Conservation (phyloP, 30 jellyfish, hydroid and myxozoan species). For the Aurelia aurita region DNA sequence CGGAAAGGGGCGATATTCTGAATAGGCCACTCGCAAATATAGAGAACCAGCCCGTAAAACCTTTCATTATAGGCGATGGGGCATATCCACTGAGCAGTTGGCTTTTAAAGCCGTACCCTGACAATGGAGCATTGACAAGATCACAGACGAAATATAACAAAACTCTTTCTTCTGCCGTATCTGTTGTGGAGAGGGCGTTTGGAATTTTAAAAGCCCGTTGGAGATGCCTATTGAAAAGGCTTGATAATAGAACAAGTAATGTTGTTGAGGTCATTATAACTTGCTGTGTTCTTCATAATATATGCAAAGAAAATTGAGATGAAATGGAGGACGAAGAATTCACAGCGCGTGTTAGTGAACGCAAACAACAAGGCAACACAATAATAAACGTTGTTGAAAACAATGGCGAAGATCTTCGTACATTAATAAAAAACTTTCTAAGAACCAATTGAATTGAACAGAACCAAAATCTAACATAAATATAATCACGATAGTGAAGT, state of each 20-base stretch:
- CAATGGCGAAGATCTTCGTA: too few relatives aligned
- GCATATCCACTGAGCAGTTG: slow-evolving; percentile 6
- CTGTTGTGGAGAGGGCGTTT: slow-evolving; percentile 66
- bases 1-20: slow-evolving; percentile 22
- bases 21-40: slow-evolving; percentile 18
- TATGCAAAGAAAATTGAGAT: slow-evolving; percentile 32
- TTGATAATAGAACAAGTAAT: slow-evolving; percentile 32
- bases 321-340: slow-evolving; percentile 29
- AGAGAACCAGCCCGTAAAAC: slow-evolving; percentile 21
- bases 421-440: too few relatives aligned
- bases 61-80: slow-evolving; percentile 24
- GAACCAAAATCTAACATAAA: too few relatives aligned
- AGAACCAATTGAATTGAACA: too few relatives aligned
- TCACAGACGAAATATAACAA: slow-evolving; percentile 41
- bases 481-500: too few relatives aligned
- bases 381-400: background rate
- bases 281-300: slow-evolving; percentile 20
- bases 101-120: slow-evolving; percentile 43
- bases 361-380: background rate
- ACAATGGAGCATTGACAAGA: slow-evolving; percentile 17
- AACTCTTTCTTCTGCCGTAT: slow-evolving; percentile 44
- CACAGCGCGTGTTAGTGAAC: background rate
- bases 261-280: slow-evolving; percentile 33
- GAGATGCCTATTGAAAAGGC: slow-evolving; percentile 43
- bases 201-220: slow-evolving; percentile 52